Evolutionary conservation across 2,888 invertebrate species (phyloP), one percentile per base, ranked within the genome.

Genomic region (Limnephilus rhombicus): DNA sequence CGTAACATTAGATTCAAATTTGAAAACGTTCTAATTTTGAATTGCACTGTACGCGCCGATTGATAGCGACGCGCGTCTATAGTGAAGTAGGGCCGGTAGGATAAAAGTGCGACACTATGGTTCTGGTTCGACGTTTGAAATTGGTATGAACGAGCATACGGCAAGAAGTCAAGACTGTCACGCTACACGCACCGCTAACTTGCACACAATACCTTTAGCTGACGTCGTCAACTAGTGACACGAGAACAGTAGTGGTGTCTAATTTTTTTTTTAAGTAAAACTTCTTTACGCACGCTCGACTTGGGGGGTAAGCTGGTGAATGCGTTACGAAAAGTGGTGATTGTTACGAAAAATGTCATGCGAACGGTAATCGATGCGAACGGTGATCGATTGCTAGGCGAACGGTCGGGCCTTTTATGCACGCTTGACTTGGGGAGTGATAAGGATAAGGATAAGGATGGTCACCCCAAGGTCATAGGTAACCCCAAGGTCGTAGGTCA

Each of bases 21-120:
- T 89, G 93, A 93, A 92, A 93, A 93, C 87, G 93, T 92, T 86
- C 92, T 90, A 93, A 68, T 12, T 83, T 83, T 18, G 15, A 34
- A 83, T 34, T 37, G 11, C 7, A 29, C 83, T 24, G 18, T 34
- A 31, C 37, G 83, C 83, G 37, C 83, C 83, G 37, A 37, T 83
- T 37, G 37, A 31, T 82, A 34, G 15, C 9, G 49, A 49, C 13
- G 49, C 18, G 53, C 7, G 24, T 24, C 53, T 68, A 68, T 68
- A 24, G 53, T 68, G 24, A 68, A 68, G 18, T 24, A 68, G 53
- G 49, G 29, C 68, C 88, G 88, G 80, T 88, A 29, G 34, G n/a
- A 86, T 68, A 37, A 80, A 88, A 88, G n/a, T 88, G 80, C 82
- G 81, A 81, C 53, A 68, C 53, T 68, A 68, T 85, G 90, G 92